A percentile compares a stretch with the other conserved stretches of the same genome.
Conservation (phyloP, 1,140 invertebrate species). For the Solen grandis region DNA sequence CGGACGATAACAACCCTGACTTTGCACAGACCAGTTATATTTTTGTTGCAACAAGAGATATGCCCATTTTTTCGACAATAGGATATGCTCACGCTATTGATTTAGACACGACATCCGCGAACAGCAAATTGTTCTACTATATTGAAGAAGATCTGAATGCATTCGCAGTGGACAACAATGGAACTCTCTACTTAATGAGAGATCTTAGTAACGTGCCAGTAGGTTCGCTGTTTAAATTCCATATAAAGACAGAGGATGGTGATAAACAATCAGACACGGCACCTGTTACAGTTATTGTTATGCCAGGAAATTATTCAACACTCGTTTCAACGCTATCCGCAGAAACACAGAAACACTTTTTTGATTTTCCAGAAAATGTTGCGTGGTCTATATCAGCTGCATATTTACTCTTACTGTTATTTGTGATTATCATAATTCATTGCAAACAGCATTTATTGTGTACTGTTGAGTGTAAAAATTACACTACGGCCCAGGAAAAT, state of each 20-base stretch:
- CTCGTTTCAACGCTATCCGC: slow-evolving; percentile 14
- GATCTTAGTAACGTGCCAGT: background rate
- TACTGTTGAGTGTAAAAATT: too few relatives aligned
- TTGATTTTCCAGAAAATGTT: slow-evolving; percentile 40
- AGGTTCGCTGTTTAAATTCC: slow-evolving; percentile 32
- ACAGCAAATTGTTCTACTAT: slow-evolving; percentile 37
- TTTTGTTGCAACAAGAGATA: slow-evolving; percentile 36
- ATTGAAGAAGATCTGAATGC: background rate
- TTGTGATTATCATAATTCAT: too few relatives aligned
- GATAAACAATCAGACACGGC: background rate
- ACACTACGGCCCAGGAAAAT: too few relatives aligned
- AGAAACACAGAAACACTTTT: slow-evolving; percentile 14
- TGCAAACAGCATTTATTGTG: too few relatives aligned
- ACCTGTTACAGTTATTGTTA: slow-evolving; percentile 37
- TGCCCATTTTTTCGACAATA: slow-evolving; percentile 31
- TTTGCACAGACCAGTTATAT: slow-evolving; percentile 36
- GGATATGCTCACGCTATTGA: slow-evolving; percentile 26
- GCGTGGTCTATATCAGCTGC: slow-evolving; percentile 33
- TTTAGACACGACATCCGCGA: slow-evolving; percentile 15
- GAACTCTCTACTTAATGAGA: slow-evolving; percentile 11
- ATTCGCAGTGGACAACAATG: slow-evolving; percentile 30
- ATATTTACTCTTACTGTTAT: slow-evolving; percentile 27
- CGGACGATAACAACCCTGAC: slow-evolving; percentile 24
- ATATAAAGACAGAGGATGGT: slow-evolving; percentile 15
- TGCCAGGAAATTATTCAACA: slow-evolving; percentile 30